Evolutionary conservation across 2,113 vertebrate genomes (phyloP).

Genomic region (Ictalurus punctatus): DNA sequence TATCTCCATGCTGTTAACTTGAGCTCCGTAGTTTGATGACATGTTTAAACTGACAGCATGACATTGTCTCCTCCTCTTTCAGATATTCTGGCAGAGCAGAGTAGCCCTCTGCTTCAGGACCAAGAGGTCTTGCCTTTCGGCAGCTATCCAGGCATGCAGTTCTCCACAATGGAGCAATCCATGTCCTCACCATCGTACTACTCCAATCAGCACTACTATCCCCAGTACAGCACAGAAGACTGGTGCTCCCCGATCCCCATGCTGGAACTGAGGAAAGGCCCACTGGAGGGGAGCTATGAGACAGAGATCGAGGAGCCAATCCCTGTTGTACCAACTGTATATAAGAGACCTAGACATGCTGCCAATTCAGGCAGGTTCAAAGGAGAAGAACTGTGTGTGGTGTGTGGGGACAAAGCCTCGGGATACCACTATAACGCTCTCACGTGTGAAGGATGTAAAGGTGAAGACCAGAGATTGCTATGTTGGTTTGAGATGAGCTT

Average conservation of each 20-base stretch:
- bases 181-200: slow-evolving; percentile 83
- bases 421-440: slow-evolving; percentile 98
- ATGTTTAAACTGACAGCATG: slow-evolving; percentile 31
- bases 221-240: slow-evolving; percentile 84
- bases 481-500: slow-evolving; percentile 23
- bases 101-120: slow-evolving; percentile 82
- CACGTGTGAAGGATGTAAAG: slow-evolving; percentile 98
- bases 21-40: slow-evolving; percentile 40
- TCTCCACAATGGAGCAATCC: slow-evolving; percentile 80
- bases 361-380: slow-evolving; percentile 79
- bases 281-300: slow-evolving; percentile 79
- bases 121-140: slow-evolving; percentile 81
- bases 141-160: slow-evolving; percentile 80
- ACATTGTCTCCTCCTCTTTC: slow-evolving; percentile 42
- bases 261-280: slow-evolving; percentile 85
- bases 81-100: slow-evolving; percentile 88
- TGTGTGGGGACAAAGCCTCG: slow-evolving; percentile 96
- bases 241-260: slow-evolving; percentile 85
- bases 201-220: slow-evolving; percentile 84
- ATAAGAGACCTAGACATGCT: slow-evolving; percentile 81
- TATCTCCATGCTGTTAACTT: slow-evolving; percentile 33
- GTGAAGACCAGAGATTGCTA: slow-evolving; percentile 65
- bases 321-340: slow-evolving; percentile 66
- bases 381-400: slow-evolving; percentile 94
- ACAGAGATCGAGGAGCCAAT: slow-evolving; percentile 76